These are phyloP conservation scores for Vombatus ursinus DNA, from an alignment of 2,113 vertebrate species.

Conservation along the genomic window DNA sequence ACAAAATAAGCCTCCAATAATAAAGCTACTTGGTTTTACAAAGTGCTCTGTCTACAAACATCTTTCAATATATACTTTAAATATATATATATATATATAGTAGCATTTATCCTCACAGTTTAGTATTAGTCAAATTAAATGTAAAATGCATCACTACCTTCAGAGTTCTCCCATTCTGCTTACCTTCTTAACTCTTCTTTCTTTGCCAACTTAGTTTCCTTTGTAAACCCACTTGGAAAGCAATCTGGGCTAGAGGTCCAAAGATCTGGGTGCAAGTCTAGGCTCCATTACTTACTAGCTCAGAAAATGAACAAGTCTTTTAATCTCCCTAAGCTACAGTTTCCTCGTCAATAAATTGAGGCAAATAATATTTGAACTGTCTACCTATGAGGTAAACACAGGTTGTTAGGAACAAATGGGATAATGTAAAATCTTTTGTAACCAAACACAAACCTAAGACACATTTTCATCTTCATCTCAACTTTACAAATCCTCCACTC, in stretches of 20 bases:
- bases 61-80: not conserved
- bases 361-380: not conserved
- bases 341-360: not conserved
- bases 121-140: not conserved
- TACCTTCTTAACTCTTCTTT: not conserved
- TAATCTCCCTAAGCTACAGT: not conserved
- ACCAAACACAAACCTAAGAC: not conserved
- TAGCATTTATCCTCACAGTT: not conserved
- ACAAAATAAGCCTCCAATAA: not conserved
- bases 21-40: not conserved
- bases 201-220: not conserved
- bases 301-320: not conserved
- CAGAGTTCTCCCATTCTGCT: not conserved
- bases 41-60: not conserved
- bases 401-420: not conserved
- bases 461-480: not conserved
- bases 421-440: not conserved
- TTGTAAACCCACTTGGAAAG: not conserved
- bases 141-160: not conserved
- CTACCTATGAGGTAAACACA: not conserved
- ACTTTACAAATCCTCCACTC: not conserved
- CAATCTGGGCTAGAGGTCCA: not conserved
- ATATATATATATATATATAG: not conserved
- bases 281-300: not conserved
- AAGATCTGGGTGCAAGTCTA: not conserved